phyloP scores from a whole-genome alignment of 2,797 vertebrate species.

The Eospalax fontanierii region DNA sequence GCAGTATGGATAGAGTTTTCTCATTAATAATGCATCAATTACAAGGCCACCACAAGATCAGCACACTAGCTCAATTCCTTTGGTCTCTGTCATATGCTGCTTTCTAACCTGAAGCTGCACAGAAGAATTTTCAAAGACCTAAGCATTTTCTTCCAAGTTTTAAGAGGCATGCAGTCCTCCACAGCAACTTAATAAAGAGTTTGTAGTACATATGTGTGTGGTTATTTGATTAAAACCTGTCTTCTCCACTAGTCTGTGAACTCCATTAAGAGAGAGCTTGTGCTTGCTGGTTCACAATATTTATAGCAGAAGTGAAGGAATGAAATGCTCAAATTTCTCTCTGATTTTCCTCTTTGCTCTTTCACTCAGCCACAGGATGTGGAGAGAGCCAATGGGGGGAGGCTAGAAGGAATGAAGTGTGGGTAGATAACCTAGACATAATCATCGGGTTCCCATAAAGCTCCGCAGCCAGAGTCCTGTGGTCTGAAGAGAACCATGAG shows the following conservation, averaged over 20 bases:
- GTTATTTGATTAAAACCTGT: conserved; percentile 36
- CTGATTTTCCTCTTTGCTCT: neutral
- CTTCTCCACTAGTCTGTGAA: conserved; percentile 23
- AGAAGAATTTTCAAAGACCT: conserved; percentile 58
- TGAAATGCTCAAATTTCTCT: neutral
- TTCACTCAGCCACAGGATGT: neutral
- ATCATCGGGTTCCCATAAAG: neutral
- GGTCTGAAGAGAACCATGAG: neutral
- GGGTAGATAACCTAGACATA: neutral
- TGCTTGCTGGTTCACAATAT: neutral
- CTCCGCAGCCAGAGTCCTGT: neutral
- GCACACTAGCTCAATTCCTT: neutral
- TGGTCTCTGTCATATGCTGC: neutral
- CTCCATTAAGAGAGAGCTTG: neutral
- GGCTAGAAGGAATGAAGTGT: neutral
- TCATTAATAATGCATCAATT: conserved; percentile 43
- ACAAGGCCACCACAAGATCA: conserved; percentile 58
- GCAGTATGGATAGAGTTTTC: conserved; percentile 41
- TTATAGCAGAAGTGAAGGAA: neutral
- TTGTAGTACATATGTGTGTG: neutral
- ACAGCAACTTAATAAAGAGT: neutral
- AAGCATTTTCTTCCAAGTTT: neutral
- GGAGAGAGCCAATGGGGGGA: neutral
- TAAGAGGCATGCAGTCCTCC: conserved; percentile 27
- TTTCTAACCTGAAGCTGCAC: conserved; percentile 21